Percentiles rank a stretch among this genome's conserved stretches.
phyloP scores from a whole-genome alignment of 2,113 vertebrate species.

The Guaruba guarouba region DNA sequence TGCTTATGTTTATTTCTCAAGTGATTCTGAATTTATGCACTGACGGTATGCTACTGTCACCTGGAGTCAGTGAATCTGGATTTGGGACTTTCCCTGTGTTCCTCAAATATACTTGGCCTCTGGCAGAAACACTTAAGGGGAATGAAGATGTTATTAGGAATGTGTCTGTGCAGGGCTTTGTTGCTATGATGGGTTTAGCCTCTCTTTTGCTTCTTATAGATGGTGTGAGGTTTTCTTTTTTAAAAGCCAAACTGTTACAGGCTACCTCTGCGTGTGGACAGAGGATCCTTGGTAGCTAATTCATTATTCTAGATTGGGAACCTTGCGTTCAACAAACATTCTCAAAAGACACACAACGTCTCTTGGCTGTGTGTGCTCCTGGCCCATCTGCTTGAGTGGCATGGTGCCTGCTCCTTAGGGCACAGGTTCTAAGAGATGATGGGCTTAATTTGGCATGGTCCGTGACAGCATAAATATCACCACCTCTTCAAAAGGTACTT shows the following conservation, averaged over 20 bases:
- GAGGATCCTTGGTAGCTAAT: neutral
- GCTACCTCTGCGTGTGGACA: neutral
- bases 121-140: neutral
- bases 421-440: neutral
- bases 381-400: constrained; percentile 48
- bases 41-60: neutral
- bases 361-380: neutral
- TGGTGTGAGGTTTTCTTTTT: neutral
- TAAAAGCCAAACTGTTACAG: neutral
- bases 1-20: neutral
- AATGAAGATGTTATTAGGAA: neutral
- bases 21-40: neutral
- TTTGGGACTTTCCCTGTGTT: neutral
- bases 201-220: neutral
- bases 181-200: neutral
- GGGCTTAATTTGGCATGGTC: constrained; percentile 38
- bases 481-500: neutral
- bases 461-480: neutral
- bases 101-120: neutral
- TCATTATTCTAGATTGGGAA: neutral
- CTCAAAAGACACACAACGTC: neutral
- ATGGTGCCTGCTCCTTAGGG: neutral
- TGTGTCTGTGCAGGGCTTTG: neutral
- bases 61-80: neutral
- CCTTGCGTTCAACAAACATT: neutral